Evolutionary conservation across 64 coral and sea anemone genomes (phyloP), one percentile per base, ranked within the genome.

Genomic region (Pocillopora damicornis): DNA sequence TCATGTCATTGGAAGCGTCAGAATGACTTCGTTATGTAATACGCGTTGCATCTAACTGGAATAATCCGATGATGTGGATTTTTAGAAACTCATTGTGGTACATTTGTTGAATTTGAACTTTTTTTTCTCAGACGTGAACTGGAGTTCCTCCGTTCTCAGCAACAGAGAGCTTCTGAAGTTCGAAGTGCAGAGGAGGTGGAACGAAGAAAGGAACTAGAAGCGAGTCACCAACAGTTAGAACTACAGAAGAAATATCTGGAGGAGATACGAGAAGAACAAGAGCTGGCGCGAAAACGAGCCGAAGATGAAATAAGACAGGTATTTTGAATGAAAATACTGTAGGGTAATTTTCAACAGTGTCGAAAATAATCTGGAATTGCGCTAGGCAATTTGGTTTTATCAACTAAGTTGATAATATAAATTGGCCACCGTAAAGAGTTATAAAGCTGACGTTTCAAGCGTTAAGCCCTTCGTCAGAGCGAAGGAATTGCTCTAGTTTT

Each of bases 161-260:
- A 99, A 38, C 92, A 92, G 73, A 94, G 95, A 61, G 96, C 93
- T 13, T 86, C 87, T 20, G 88, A 90, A 59, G 74, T 88, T 38
- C 68, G 88, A 64, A 59, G 82, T 6, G 90, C 87, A 4, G 96
- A 99, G 36, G 93, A 99, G 15, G 90, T 93, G 35, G 90, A 92
- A 64, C 88, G 96, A n/a, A 79, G 82, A 75, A 73, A 83, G 34
- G 88, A 95, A 35, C 77, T 88, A 17, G 90, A 93, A 88, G 90
- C 91, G 58, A 89, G 91, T 69, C 83, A 99, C 22, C 76, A 83
- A 4, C 86, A 90, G 34, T 71, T 99, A 34, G 96, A 99, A 82
- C 73, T 95, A 35, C 93, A 99, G 75, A 99, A 99, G 80, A 95
- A 86, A 37, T 95, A 92, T 59, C 51, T 99, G 62, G 96, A 99